Conservation (phyloP, 2,113 vertebrate genomes). For the Oriolus oriolus region DNA sequence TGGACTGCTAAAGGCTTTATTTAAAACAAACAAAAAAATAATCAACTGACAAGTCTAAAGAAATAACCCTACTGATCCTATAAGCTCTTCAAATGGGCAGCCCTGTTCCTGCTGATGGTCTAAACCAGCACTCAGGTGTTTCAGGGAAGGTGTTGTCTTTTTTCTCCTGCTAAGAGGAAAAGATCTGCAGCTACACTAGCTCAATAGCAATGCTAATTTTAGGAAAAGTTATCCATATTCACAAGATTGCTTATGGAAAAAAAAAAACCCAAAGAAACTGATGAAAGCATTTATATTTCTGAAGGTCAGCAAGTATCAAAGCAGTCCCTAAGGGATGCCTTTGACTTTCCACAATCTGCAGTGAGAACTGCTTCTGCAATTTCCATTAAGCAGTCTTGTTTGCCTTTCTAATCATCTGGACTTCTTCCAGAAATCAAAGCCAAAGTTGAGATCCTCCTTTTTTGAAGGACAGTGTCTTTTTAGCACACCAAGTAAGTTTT, state of each 20-base stretch:
- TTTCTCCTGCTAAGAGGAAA: not conserved
- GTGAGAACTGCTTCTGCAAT: conserved; percentile 33
- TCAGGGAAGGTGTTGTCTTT: not conserved
- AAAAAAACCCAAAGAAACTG: not conserved
- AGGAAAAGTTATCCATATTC: not conserved
- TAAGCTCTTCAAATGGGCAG: not conserved
- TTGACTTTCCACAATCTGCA: conserved; percentile 23
- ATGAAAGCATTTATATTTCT: conserved; percentile 32
- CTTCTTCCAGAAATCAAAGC: conserved; percentile 38
- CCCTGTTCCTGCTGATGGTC: not conserved
- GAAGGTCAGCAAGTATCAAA: conserved; percentile 47
- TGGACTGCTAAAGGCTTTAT: not conserved
- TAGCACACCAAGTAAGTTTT: not conserved
- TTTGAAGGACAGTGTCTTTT: conserved; percentile 10
- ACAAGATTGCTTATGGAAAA: not conserved
- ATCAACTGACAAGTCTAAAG: not conserved
- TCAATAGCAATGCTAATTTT: not conserved
- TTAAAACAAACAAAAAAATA: not conserved
- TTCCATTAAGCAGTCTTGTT: conserved; percentile 47
- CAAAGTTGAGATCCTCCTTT: not conserved
- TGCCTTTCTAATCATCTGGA: conserved; percentile 53
- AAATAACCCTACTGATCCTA: not conserved
- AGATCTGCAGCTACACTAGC: not conserved
- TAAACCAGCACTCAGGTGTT: not conserved
- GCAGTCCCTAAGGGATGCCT: conserved; percentile 14